phyloP scores from a whole-genome alignment of 2,888 invertebrate genomes.

The Meiosimyza decipiens region DNA sequence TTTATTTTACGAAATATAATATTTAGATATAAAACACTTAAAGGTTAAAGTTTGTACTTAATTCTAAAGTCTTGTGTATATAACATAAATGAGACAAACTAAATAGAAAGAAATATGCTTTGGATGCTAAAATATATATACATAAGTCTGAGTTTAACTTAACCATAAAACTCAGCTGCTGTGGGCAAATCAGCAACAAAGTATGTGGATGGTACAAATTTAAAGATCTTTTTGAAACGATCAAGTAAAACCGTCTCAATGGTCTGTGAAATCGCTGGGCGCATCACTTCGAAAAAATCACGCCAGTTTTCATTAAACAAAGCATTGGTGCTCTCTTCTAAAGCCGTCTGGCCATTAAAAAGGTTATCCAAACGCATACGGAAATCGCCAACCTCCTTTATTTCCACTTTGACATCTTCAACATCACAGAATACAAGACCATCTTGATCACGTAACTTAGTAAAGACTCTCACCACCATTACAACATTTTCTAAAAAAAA shows the following conservation, averaged over 20 bases:
- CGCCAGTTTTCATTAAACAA: constrained; percentile 78
- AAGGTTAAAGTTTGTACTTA: no score
- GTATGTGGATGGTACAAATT: constrained; percentile 74
- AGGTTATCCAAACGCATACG: constrained; percentile 75
- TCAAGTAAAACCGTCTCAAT: constrained; percentile 75
- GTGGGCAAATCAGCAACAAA: constrained; percentile 71
- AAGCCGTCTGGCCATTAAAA: constrained; percentile 64
- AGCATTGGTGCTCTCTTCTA: constrained; percentile 76
- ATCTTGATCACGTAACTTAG: constrained; percentile 24
- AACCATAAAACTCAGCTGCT: background rate
- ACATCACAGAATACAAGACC: constrained; percentile 39
- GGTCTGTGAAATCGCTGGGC: constrained; percentile 74
- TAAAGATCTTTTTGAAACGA: constrained; percentile 73
- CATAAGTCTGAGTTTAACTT: background rate
- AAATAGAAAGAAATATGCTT: no score
- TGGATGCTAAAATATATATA: no score
- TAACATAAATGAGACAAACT: no score
- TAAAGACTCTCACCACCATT: constrained; percentile 4
- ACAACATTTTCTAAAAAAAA: constrained; percentile 23
- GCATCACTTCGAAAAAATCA: constrained; percentile 74
- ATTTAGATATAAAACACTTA: no score
- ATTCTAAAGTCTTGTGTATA: no score
- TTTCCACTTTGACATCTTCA: constrained; percentile 61
- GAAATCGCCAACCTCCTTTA: constrained; percentile 71
- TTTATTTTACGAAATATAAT: no score